Evolutionary conservation across 2,888 invertebrate species (phyloP).

Genomic region (Limenitis camilla): DNA sequence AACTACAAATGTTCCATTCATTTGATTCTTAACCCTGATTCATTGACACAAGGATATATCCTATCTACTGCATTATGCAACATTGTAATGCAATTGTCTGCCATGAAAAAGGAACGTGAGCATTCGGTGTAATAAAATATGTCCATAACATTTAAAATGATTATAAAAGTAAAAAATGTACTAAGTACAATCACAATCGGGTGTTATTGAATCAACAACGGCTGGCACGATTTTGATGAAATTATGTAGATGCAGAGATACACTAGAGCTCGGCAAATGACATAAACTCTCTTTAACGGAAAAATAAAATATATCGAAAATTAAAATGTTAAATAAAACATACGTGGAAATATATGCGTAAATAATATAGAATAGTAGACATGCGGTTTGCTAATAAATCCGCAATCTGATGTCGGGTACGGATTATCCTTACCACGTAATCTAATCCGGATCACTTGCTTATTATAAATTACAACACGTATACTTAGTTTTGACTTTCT

Average conservation of each 20-base stretch:
- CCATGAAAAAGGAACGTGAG: neutral
- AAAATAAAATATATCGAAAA: too few species aligned
- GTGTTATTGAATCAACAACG: too few species aligned
- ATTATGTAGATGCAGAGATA: too few species aligned
- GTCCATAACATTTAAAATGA: neutral
- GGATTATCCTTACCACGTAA: conserved; percentile 11
- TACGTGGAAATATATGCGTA: too few species aligned
- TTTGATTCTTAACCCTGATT: conserved; percentile 35
- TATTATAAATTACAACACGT: conserved; percentile 12
- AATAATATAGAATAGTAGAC: neutral
- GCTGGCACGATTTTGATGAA: too few species aligned
- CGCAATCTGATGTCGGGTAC: conserved; percentile 1
- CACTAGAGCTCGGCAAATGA: too few species aligned
- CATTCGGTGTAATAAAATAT: neutral
- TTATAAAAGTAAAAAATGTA: neutral
- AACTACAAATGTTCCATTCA: conserved; percentile 37
- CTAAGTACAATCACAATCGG: too few species aligned
- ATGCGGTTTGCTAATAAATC: conserved; percentile 1
- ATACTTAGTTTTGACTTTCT: neutral
- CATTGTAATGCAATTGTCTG: neutral
- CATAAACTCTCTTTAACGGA: too few species aligned
- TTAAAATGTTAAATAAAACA: too few species aligned
- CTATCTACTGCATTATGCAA: neutral
- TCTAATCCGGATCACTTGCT: conserved; percentile 9
- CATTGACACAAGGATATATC: conserved; percentile 6